Base-by-base conservation (phyloP, 2,888 invertebrate species). In the Dromius quadrimaculatus region DNA sequence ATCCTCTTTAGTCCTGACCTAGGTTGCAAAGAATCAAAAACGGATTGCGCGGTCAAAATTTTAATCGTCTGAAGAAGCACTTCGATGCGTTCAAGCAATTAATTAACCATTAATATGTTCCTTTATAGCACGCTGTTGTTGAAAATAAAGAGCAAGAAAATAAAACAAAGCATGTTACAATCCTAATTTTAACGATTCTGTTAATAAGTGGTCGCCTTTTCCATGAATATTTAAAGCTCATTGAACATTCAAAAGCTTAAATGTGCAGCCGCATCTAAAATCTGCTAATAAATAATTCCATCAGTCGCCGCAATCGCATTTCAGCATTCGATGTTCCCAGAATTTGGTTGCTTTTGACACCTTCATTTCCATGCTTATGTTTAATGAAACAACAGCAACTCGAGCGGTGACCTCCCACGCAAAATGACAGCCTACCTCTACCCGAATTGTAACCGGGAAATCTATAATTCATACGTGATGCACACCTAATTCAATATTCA, bases 401-500 rank as follows among this genome's bases (percentile, higher is more conserved):
- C 20, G 47, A 28, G 17, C 43, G 17, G 15, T 43, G 3, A 43
- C 19, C 43, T 13, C 17, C 17, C 8, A 36, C 36, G n/a, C 6
- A 8, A 6, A 11, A 8, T 11, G 1, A 8, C 11, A n/a, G n/a
- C n/a, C n/a, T 36, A 41, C 41, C 41, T 2, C 15, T 41, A 2
- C 13, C 41, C 41, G 13, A 6, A 13, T 15, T 15, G 20, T n/a
- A 19, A 9, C 20, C 64, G 50, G 47, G 34, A 65, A 65, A 54
- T 66, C 54, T 66, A 66, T 66, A 66, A 66, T 66, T 66, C 66
- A 66, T 66, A 66, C 19, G 50, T 66, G 66, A 66, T 66, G 66
- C 66, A 41, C 66, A 66, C 57, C 66, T 66, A 66, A 66, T 66
- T 54, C 66, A 66, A 66, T 66, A 66, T 66, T 66, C 66, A 66